phyloP scores from a whole-genome alignment of 2,888 invertebrate genomes.

The Dolichomitus sp. region DNA sequence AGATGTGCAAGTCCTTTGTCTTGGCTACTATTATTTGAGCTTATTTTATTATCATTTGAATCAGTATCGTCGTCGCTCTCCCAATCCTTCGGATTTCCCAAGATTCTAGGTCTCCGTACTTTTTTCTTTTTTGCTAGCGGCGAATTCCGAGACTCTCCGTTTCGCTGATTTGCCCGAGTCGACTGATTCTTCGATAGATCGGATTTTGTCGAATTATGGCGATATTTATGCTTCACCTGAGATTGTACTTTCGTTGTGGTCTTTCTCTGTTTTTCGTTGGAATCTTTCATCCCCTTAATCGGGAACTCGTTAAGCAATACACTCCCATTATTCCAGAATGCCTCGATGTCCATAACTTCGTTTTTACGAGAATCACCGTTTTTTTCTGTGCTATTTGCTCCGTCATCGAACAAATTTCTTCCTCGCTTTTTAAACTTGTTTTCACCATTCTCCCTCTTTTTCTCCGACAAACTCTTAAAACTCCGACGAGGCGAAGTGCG shows the following conservation, averaged over 20 bases:
- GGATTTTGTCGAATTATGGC: constrained; percentile 2
- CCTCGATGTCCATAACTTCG: neutral
- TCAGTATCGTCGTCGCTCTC: constrained; percentile 25
- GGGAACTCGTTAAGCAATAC: neutral
- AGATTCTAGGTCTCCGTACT: constrained; percentile 14
- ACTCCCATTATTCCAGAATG: neutral
- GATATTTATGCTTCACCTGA: neutral
- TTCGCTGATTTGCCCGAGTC: neutral
- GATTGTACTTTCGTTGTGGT: neutral
- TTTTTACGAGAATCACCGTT: neutral
- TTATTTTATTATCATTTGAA: neutral
- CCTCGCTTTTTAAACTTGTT: neutral
- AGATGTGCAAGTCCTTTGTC: neutral
- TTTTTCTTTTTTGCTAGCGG: constrained; percentile 11
- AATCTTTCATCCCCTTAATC: neutral
- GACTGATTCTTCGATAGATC: constrained; percentile 7
- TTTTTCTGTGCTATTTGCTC: neutral
- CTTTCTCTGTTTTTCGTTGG: neutral
- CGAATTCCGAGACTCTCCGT: neutral
- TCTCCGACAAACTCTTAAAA: neutral
- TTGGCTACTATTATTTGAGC: neutral
- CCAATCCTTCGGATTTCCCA: constrained; percentile 19
- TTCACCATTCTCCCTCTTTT: neutral
- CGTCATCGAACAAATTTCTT: constrained; percentile 2
- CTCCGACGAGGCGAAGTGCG: neutral